Base-by-base conservation (phyloP, 2,797 vertebrate genomes). In the Sebastes variabilis region DNA sequence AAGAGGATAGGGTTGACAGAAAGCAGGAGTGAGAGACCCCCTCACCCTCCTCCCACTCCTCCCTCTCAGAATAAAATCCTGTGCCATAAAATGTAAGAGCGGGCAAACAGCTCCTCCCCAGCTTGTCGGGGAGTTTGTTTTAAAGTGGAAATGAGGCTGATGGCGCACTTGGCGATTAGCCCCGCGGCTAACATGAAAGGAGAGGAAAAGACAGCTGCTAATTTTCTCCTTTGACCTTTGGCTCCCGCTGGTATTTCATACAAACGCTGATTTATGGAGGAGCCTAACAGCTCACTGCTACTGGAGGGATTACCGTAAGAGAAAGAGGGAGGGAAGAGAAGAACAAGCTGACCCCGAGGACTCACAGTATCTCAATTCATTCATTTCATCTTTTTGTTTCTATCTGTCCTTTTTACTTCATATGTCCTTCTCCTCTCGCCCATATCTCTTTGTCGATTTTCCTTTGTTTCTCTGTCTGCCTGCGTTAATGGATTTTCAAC, bases 141-240 rank as follows among this genome's bases (percentile, higher is more conserved):
- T 94, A 93, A 93, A 94, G 93, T 94, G 94, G 92, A 95, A 95
- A 95, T 94, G 91, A 94, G 92, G 88, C 89, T 90, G 92, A 93
- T 92, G 91, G 79, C 78, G 79, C 79, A 82, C 91, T 92, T 90
- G 89, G 92, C 88, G 86, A 93, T 95, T 93, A 93, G 92, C 93
- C 93, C 91, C 36, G 60, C 10, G 81, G 93, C 92, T 90, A 89
- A 94, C 92, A 95, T 95, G 89, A 95, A 95, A 95, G 94, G 81
- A 92, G 87, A 94, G 89, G 87, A 93, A 90, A 92, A 93, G 89
- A 89, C 94, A 91, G 92, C 90, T 92, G 93, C 91, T 94, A 90
- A 95, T 95, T 95, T 95, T 94, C 93, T 94, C 89, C 92, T 92
- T 92, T 95, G 93, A 95, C 94, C 93, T 94, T 94, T 94, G 90